These are phyloP conservation scores for Semnornis frantzii DNA, from an alignment of 2,113 vertebrate species.

Conservation along the genomic window DNA sequence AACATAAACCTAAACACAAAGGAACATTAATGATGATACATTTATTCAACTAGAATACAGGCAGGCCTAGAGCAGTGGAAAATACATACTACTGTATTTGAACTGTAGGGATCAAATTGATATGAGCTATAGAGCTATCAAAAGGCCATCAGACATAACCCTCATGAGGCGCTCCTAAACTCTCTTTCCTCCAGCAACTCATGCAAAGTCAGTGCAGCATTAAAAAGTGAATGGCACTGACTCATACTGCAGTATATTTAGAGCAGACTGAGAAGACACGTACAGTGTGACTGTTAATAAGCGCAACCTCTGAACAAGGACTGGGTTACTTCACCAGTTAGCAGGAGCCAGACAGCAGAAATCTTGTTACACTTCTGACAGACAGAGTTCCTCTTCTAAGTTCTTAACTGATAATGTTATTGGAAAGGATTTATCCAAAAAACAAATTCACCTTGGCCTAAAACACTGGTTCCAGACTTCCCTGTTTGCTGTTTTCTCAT, in stretches of 20 bases:
- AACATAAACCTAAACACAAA: not conserved
- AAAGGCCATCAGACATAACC: conserved; percentile 10
- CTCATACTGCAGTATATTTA: not conserved
- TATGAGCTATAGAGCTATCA: not conserved
- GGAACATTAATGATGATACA: not conserved
- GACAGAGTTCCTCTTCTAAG: not conserved
- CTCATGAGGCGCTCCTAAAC: not conserved
- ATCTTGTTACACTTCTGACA: not conserved
- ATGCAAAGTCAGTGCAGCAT: not conserved
- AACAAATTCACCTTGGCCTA: not conserved
- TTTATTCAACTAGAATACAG: conserved; percentile 14
- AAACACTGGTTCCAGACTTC: not conserved
- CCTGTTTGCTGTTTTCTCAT: not conserved
- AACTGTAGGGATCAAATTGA: not conserved
- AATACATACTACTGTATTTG: not conserved
- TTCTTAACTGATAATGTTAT: not conserved
- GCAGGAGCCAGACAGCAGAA: not conserved
- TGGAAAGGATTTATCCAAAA: not conserved
- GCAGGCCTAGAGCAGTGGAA: not conserved
- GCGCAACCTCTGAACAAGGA: not conserved
- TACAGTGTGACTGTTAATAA: not conserved
- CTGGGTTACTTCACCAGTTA: not conserved
- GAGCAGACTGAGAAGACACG: not conserved
- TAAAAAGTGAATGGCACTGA: not conserved
- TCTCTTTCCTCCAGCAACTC: not conserved